A percentile compares a stretch with the other conserved stretches of the same genome.
These are phyloP conservation scores for Microchrysa polita DNA, from an alignment of 2,888 invertebrate genomes.

Conservation along the genomic window DNA sequence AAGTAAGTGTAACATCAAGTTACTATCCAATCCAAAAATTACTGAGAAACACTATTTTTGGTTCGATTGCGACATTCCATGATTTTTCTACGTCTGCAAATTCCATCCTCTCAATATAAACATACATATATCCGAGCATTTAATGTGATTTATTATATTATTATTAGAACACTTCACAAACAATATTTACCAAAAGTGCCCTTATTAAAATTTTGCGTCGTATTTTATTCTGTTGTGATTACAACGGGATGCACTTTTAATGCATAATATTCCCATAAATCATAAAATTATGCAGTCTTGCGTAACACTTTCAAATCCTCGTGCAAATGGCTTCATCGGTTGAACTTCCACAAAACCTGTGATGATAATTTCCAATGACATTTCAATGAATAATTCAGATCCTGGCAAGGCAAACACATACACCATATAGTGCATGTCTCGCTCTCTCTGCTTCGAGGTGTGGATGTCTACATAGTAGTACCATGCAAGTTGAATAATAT, in stretches of 20 bases:
- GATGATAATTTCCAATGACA: slow-evolving; percentile 32
- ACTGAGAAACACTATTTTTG: no score
- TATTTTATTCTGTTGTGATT: not conserved
- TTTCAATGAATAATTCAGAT: slow-evolving; percentile 40
- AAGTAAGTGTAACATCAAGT: no score
- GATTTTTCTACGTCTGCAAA: no score
- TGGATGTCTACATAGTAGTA: not conserved
- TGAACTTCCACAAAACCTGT: not conserved
- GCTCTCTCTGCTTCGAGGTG: not conserved
- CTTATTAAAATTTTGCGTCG: no score
- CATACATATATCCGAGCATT: no score
- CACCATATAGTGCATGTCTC: not conserved
- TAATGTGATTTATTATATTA: no score
- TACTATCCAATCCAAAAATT: no score
- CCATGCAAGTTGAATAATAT: not conserved
- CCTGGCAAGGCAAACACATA: slow-evolving; percentile 12
- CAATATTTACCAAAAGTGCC: no score
- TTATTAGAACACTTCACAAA: no score
- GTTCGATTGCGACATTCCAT: no score
- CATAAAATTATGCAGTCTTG: not conserved
- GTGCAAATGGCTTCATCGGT: not conserved
- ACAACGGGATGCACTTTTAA: slow-evolving; percentile 27
- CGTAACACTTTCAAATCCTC: not conserved
- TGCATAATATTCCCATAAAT: slow-evolving; percentile 35
- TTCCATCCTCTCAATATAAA: no score